Evolutionary conservation across 2,888 invertebrate species (phyloP).

Genomic region (Catocala fraxini): DNA sequence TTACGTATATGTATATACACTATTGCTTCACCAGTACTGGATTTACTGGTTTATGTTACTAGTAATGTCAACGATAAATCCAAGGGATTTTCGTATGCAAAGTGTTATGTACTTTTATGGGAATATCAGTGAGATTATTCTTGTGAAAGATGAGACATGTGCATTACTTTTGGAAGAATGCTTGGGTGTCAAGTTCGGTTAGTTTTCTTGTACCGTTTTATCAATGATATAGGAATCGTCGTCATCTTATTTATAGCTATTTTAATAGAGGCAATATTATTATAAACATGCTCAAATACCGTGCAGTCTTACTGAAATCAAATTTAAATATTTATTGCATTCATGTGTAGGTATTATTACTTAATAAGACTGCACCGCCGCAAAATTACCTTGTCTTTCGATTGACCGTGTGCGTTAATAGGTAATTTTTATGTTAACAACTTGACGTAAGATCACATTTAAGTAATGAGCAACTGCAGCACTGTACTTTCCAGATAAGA

Average conservation of each 20-base stretch:
- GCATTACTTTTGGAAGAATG: slow-evolving; percentile 6
- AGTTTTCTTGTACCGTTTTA: background rate
- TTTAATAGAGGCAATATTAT: too few relatives aligned
- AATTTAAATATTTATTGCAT: too few relatives aligned
- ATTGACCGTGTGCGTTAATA: too few relatives aligned
- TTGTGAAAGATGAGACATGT: slow-evolving; percentile 11
- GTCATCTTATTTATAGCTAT: background rate
- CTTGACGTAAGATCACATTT: too few relatives aligned
- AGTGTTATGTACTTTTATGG: slow-evolving; percentile 21
- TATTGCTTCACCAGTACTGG: slow-evolving; percentile 22
- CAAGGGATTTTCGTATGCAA: slow-evolving; percentile 37
- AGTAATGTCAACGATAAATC: slow-evolving; percentile 45
- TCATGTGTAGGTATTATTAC: too few relatives aligned
- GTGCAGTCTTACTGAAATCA: too few relatives aligned
- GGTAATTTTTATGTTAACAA: too few relatives aligned
- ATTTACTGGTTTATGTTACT: slow-evolving; percentile 37
- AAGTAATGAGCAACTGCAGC: too few relatives aligned
- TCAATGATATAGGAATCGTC: slow-evolving; percentile 2
- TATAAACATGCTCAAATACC: too few relatives aligned
- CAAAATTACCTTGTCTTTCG: too few relatives aligned
- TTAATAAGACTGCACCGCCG: too few relatives aligned
- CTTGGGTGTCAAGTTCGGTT: slow-evolving; percentile 10
- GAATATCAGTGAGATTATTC: slow-evolving; percentile 8
- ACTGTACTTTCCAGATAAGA: too few relatives aligned
- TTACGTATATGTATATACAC: slow-evolving; percentile 29